phyloP scores from a whole-genome alignment of 2,888 invertebrate genomes.

The Galerucella nymphaeae region DNA sequence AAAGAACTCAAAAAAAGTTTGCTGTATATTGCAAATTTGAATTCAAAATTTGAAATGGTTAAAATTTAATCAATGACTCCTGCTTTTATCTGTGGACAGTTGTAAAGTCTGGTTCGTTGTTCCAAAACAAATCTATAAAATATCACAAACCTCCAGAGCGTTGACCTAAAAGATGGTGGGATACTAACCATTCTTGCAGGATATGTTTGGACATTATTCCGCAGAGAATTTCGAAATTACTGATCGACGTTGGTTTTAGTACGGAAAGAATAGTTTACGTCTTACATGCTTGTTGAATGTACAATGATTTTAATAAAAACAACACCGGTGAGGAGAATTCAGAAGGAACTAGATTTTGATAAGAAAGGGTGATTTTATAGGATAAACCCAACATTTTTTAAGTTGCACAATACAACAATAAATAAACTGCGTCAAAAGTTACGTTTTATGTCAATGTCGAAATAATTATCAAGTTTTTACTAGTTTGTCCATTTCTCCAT shows the following conservation, averaged over 20 bases:
- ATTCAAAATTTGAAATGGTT: neutral
- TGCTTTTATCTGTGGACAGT: neutral
- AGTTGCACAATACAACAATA: too few relatives aligned
- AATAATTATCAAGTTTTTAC: too few relatives aligned
- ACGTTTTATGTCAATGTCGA: too few relatives aligned
- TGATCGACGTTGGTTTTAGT: neutral
- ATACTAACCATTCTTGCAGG: conserved; percentile 17
- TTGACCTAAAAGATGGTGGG: neutral
- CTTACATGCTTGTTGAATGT: neutral
- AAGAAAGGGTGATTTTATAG: too few relatives aligned
- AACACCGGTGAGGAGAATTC: neutral
- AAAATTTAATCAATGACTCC: neutral
- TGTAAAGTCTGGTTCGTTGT: neutral
- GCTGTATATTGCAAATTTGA: too few relatives aligned
- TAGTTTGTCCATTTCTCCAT: too few relatives aligned
- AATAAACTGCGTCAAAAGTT: too few relatives aligned
- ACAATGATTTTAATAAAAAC: neutral
- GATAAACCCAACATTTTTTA: too few relatives aligned
- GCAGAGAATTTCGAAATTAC: conserved; percentile 10
- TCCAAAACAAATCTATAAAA: neutral
- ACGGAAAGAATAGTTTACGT: neutral
- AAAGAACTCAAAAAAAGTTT: too few relatives aligned
- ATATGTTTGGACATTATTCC: conserved; percentile 15
- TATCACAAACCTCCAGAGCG: conserved; percentile 7
- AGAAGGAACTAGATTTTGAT: neutral